phyloP scores from a whole-genome alignment of 2,888 invertebrate genomes.

The Strigamia maritima region DNA sequence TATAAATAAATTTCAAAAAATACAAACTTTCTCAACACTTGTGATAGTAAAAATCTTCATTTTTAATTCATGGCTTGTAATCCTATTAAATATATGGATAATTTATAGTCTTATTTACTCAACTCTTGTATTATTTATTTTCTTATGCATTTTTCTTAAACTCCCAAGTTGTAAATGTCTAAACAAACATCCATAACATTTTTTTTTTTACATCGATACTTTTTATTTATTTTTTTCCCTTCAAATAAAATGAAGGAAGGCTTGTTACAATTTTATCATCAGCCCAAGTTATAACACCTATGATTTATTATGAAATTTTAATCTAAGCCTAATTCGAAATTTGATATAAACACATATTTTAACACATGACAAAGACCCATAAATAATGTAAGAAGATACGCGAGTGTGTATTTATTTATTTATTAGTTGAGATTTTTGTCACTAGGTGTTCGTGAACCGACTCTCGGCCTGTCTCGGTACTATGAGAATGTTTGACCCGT shows the following conservation, averaged over 20 bases:
- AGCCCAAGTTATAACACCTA: not conserved
- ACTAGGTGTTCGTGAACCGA: not conserved
- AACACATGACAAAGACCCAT: not conserved
- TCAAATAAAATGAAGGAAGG: not conserved
- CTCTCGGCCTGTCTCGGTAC: no score
- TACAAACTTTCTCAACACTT: not conserved
- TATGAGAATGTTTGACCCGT: not conserved
- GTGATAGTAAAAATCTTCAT: not conserved
- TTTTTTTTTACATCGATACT: not conserved
- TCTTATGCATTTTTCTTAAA: not conserved
- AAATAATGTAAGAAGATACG: not conserved
- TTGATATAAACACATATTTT: not conserved
- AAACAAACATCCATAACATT: constrained; percentile 19
- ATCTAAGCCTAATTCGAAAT: constrained; percentile 1
- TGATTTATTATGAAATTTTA: not conserved
- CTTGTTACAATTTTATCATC: not conserved
- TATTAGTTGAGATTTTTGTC: not conserved
- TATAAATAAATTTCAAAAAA: not conserved
- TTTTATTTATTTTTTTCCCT: not conserved
- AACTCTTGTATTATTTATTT: constrained; percentile 8
- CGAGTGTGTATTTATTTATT: not conserved
- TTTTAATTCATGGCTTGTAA: constrained; percentile 21
- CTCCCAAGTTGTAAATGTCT: not conserved
- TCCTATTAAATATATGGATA: constrained; percentile 16
- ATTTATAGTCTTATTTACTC: constrained; percentile 8